Conservation (phyloP, 2,888 invertebrate genomes). For the Heliconius ethilla region DNA sequence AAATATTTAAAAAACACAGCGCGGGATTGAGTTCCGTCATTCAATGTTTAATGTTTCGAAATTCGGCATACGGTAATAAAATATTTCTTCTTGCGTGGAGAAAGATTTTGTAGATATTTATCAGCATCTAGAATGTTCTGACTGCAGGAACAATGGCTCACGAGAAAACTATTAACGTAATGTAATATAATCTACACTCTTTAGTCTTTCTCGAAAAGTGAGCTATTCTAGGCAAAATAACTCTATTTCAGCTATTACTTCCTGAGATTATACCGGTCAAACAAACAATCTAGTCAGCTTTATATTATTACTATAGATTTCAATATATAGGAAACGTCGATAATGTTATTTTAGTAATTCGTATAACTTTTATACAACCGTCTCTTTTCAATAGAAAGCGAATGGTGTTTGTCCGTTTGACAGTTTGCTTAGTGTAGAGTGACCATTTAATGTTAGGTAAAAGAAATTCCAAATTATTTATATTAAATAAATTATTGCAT, state of each 20-base stretch:
- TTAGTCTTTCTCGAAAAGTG: too few relatives aligned
- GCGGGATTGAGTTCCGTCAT: too few relatives aligned
- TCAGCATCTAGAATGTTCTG: background rate
- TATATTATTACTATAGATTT: background rate
- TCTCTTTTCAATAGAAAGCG: slow-evolving; percentile 51
- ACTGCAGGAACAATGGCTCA: background rate
- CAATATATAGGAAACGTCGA: background rate
- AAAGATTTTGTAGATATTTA: too few relatives aligned
- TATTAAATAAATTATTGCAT: background rate
- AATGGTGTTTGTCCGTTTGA: slow-evolving; percentile 53
- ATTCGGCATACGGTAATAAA: too few relatives aligned
- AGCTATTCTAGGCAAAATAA: too few relatives aligned
- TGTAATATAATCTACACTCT: background rate
- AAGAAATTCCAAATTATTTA: background rate
- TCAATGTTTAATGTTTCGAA: too few relatives aligned
- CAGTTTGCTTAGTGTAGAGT: slow-evolving; percentile 49
- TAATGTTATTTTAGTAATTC: slow-evolving; percentile 19
- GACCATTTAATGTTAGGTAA: slow-evolving; percentile 13
- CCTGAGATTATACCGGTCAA: background rate
- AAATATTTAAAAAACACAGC: too few relatives aligned
- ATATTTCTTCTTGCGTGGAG: too few relatives aligned
- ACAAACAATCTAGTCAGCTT: background rate
- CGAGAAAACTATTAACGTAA: background rate
- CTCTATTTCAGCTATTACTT: background rate
- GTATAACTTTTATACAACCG: slow-evolving; percentile 16